These are phyloP conservation scores for Calliopum simillimum DNA, from an alignment of 2,888 invertebrate genomes.

Conservation along the genomic window DNA sequence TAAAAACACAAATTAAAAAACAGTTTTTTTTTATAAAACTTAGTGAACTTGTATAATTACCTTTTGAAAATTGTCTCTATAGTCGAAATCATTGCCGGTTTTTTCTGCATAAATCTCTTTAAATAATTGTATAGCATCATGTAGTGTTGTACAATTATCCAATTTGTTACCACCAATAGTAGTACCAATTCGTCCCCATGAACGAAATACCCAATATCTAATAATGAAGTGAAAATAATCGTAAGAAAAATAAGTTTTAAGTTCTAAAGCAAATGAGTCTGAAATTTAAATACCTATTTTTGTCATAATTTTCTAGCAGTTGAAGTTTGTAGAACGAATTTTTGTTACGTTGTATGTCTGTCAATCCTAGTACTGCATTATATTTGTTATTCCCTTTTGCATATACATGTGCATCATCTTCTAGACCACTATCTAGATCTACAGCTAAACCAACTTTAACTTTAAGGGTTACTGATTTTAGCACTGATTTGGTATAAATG, in stretches of 20 bases:
- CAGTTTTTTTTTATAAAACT: background rate
- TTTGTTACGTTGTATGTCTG: conserved; percentile 86
- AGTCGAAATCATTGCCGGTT: conserved; percentile 84
- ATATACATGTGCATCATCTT: conserved; percentile 78
- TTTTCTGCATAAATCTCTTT: conserved; percentile 78
- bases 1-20: background rate
- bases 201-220: conserved; percentile 84
- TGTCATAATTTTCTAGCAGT: conserved; percentile 80
- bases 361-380: conserved; percentile 83
- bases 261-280: too few species aligned
- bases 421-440: conserved; percentile 89
- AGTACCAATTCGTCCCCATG: conserved; percentile 98
- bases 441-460: conserved; percentile 89
- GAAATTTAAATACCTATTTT: conserved; percentile 68
- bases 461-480: conserved; percentile 75
- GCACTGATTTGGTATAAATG: conserved; percentile 71
- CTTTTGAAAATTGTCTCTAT: conserved; percentile 76
- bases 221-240: conserved; percentile 13
- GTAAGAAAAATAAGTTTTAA: background rate
- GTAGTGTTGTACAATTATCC: conserved; percentile 68
- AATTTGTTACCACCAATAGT: conserved; percentile 83
- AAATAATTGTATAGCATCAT: conserved; percentile 75
- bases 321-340: conserved; percentile 98
- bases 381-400: conserved; percentile 71
- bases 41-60: conserved; percentile 51